Evolutionary conservation across 2,888 invertebrate genomes (phyloP).

Genomic region (Caenorhabditis japonica): DNA sequence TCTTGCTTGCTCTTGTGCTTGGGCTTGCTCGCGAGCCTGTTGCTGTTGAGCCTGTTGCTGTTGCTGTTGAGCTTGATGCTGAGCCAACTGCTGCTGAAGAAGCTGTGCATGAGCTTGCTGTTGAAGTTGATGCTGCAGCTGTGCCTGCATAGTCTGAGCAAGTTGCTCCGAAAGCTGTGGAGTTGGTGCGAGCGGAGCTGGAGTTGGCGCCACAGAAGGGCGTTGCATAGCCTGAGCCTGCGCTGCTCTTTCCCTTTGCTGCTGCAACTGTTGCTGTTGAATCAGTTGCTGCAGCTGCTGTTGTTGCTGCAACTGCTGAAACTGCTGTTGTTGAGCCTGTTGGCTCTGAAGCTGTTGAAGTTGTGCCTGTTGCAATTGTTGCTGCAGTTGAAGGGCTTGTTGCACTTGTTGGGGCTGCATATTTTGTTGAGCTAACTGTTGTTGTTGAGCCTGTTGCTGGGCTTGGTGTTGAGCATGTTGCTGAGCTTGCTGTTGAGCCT

Average conservation of each 20-base stretch:
- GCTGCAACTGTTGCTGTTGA: conserved; percentile 21
- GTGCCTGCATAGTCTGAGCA: too few relatives aligned
- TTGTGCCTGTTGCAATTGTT: neutral
- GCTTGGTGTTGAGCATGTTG: neutral
- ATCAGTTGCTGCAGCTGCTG: conserved; percentile 8
- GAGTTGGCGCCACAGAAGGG: conserved; percentile 12
- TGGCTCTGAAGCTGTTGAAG: conserved; percentile 12
- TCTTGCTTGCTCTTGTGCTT: conserved; percentile 14
- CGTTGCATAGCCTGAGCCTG: neutral
- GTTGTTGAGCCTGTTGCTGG: conserved; percentile 1
- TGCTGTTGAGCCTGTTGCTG: conserved; percentile 1
- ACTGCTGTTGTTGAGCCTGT: conserved; percentile 18
- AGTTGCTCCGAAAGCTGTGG: conserved; percentile 9
- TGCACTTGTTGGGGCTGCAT: neutral
- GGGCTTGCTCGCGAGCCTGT: conserved; percentile 6
- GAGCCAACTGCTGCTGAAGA: conserved; percentile 6
- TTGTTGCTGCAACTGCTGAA: conserved; percentile 10
- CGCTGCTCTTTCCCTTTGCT: conserved; percentile 2
- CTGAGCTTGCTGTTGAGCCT: neutral
- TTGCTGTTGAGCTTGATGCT: neutral
- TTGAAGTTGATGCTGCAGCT: conserved; percentile 21
- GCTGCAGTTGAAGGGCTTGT: neutral
- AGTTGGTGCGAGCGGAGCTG: conserved; percentile 15
- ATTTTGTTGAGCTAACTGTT: neutral
- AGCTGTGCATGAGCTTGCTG: conserved; percentile 7